Evolutionary conservation across 2,888 invertebrate genomes (phyloP).

Genomic region (Stenotaenia linearis): DNA sequence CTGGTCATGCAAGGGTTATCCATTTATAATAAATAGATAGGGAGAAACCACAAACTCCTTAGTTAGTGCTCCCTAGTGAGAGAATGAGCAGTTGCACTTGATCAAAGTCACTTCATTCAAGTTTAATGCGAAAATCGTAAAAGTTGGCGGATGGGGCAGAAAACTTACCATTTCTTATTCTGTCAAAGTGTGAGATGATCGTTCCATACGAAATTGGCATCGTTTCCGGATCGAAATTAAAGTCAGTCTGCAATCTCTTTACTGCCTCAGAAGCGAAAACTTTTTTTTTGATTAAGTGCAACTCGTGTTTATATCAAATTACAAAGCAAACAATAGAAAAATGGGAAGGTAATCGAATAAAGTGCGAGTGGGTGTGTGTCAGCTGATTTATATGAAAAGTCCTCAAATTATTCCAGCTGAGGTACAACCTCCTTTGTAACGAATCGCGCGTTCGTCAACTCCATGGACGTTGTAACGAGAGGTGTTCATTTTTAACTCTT

Average conservation of each 20-base stretch:
- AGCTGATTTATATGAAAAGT: constrained; percentile 21
- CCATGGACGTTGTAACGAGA: background rate
- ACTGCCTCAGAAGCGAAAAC: background rate
- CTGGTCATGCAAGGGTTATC: constrained; percentile 24
- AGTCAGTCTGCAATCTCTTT: background rate
- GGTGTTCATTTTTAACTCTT: constrained; percentile 3
- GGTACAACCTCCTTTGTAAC: background rate
- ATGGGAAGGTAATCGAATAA: constrained; percentile 14
- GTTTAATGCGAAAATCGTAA: constrained; percentile 12
- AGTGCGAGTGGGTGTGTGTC: constrained; percentile 26
- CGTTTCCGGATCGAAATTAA: background rate
- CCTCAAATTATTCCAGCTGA: constrained; percentile 10
- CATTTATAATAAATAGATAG: constrained; percentile 16
- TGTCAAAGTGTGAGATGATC: background rate
- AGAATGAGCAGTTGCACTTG: constrained; percentile 26
- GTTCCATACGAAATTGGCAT: background rate
- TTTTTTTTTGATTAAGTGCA: background rate
- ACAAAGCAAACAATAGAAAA: background rate
- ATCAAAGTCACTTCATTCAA: constrained; percentile 13
- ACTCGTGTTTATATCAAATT: background rate
- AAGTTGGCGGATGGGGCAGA: constrained; percentile 4
- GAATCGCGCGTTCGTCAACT: background rate
- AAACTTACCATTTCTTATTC: constrained; percentile 7
- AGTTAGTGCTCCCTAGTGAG: constrained; percentile 20
- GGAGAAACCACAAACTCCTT: constrained; percentile 22